These are phyloP conservation scores for Zaprionus vittiger DNA, from an alignment of 1,140 invertebrate species.

Conservation along the genomic window DNA sequence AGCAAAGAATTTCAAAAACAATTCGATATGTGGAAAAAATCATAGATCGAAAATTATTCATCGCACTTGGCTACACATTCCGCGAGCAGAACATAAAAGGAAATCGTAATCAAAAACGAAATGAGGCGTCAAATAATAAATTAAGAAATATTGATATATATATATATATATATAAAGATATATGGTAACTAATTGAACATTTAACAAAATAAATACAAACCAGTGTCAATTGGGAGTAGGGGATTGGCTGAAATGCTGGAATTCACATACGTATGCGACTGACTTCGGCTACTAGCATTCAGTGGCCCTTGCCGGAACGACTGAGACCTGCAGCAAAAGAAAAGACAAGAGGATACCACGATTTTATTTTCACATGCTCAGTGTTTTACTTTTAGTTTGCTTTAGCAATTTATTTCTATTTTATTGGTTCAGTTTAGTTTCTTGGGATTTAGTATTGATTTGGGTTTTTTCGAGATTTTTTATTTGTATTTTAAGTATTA, in stretches of 20 bases:
- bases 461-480: conserved; percentile 31
- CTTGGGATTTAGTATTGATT: conserved; percentile 32
- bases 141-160: conserved; percentile 24
- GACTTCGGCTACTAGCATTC: conserved; percentile 85
- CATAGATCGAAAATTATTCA: conserved; percentile 43
- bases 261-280: conserved; percentile 86
- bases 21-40: conserved; percentile 36
- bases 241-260: conserved; percentile 93
- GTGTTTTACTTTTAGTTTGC: conserved; percentile 50
- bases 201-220: conserved; percentile 85
- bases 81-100: conserved; percentile 50
- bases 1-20: conserved; percentile 39
- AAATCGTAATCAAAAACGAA: conserved; percentile 28
- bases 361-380: conserved; percentile 84
- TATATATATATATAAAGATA: not conserved
- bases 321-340: conserved; percentile 92
- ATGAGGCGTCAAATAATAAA: conserved; percentile 52
- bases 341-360: conserved; percentile 87
- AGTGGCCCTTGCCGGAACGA: conserved; percentile 91
- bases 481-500: conserved; percentile 23
- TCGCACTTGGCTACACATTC: conserved; percentile 61
- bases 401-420: conserved; percentile 22
- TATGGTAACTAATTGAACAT: conserved; percentile 45
- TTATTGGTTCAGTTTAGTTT: not conserved
- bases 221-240: conserved; percentile 91